Evolutionary conservation across 2,888 invertebrate species (phyloP).

Genomic region (Anticlea derivata): DNA sequence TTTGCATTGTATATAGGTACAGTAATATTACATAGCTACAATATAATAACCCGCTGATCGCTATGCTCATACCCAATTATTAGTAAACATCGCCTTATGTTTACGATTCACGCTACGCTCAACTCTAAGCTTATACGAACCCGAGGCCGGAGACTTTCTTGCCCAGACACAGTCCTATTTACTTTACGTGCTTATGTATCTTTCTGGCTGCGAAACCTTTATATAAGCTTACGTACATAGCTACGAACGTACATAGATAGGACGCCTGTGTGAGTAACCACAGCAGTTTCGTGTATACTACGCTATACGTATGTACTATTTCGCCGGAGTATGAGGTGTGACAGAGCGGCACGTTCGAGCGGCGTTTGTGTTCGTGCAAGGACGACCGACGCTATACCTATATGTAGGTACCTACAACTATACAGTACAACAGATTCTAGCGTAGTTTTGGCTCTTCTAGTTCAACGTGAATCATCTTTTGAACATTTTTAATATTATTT

Average conservation of each 20-base stretch:
- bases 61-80: slow-evolving; percentile 15
- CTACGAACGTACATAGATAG: slow-evolving; percentile 33
- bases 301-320: slow-evolving; percentile 21
- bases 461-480: slow-evolving; percentile 3
- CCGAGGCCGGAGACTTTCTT: slow-evolving; percentile 26
- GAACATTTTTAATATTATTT: background rate
- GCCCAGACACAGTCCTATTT: slow-evolving; percentile 35
- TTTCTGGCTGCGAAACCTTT: slow-evolving; percentile 37
- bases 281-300: slow-evolving; percentile 30
- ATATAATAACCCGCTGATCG: slow-evolving; percentile 13
- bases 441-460: slow-evolving; percentile 14
- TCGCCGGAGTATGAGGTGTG: slow-evolving; percentile 37
- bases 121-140: slow-evolving; percentile 28
- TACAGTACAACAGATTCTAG: slow-evolving; percentile 27
- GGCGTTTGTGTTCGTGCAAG: slow-evolving; percentile 33
- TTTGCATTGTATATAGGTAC: too few relatives aligned
- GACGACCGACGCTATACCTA: slow-evolving; percentile 29
- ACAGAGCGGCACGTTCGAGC: slow-evolving; percentile 36
- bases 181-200: slow-evolving; percentile 37
- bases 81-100: slow-evolving; percentile 8
- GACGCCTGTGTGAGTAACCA: slow-evolving; percentile 38
- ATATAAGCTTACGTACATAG: slow-evolving; percentile 34
- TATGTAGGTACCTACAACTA: slow-evolving; percentile 9
- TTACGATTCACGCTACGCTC: slow-evolving; percentile 29
- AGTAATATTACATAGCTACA: too few relatives aligned